Evolutionary conservation across 2,888 invertebrate genomes (phyloP).

Genomic region (Chrysolina oricalcia): DNA sequence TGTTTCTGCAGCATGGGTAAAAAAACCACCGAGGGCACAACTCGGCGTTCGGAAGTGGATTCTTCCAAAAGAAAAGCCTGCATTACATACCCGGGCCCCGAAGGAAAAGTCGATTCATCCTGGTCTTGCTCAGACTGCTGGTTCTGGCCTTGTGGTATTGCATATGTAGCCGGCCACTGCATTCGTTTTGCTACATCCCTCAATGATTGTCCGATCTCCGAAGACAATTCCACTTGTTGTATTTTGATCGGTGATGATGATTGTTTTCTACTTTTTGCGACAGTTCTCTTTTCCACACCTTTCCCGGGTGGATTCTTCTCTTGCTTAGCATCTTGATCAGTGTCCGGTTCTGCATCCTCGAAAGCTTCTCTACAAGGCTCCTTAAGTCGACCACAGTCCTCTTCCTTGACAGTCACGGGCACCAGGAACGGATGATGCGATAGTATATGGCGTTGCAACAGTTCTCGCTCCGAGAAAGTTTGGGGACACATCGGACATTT

Average conservation of each 20-base stretch:
- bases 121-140: constrained; percentile 62
- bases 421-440: constrained; percentile 74
- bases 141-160: constrained; percentile 74
- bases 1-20: constrained; percentile 93
- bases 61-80: constrained; percentile 93
- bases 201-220: constrained; percentile 72
- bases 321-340: constrained; percentile 35
- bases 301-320: constrained; percentile 44
- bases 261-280: constrained; percentile 35
- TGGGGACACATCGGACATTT: constrained; percentile 79
- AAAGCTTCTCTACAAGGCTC: constrained; percentile 42
- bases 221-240: constrained; percentile 63
- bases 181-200: constrained; percentile 74
- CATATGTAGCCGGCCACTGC: constrained; percentile 78
- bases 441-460: constrained; percentile 78
- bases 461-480: constrained; percentile 75
- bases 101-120: constrained; percentile 51
- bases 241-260: constrained; percentile 56
- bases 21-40: constrained; percentile 94
- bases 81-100: constrained; percentile 80
- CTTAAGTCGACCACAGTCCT: constrained; percentile 60
- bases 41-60: constrained; percentile 73
- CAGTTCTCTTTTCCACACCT: not conserved
- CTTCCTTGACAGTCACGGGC: constrained; percentile 68
- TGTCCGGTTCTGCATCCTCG: constrained; percentile 59